These are phyloP conservation scores for Aphelinus certus DNA, from an alignment of 1,140 invertebrate genomes.

Conservation along the genomic window DNA sequence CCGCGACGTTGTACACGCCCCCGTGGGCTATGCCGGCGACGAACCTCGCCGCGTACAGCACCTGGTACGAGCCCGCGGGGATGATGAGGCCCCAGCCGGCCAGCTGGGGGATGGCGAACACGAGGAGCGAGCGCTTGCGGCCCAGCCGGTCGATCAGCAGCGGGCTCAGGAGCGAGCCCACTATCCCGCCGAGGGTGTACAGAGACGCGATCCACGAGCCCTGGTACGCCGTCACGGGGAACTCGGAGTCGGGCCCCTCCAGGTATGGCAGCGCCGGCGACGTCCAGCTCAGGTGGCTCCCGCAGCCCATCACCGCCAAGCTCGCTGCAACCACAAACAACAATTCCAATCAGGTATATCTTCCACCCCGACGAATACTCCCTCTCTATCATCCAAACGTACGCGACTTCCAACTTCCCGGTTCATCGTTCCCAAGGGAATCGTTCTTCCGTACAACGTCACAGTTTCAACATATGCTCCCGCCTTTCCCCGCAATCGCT, in stretches of 20 bases:
- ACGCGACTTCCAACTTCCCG: too few species aligned
- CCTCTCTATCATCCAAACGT: too few species aligned
- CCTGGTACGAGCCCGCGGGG: conserved; percentile 43
- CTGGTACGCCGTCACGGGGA: conserved; percentile 48
- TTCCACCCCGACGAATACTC: too few species aligned
- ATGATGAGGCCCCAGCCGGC: conserved; percentile 56
- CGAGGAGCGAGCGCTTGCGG: conserved; percentile 51
- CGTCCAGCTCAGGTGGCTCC: conserved; percentile 55
- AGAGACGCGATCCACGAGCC: conserved; percentile 57
- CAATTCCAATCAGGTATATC: too few species aligned
- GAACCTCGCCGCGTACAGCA: conserved; percentile 54
- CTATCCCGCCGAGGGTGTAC: conserved; percentile 51
- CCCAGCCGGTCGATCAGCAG: conserved; percentile 55
- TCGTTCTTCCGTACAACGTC: too few species aligned
- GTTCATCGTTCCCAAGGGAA: too few species aligned
- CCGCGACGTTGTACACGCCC: conserved; percentile 63
- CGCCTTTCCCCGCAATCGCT: too few species aligned
- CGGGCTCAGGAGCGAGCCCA: conserved; percentile 50
- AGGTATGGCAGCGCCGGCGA: conserved; percentile 56
- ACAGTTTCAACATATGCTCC: too few species aligned
- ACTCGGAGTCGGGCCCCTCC: conserved; percentile 38
- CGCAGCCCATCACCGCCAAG: conserved; percentile 54
- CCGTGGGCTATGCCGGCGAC: conserved; percentile 65
- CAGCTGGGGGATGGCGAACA: conserved; percentile 52
- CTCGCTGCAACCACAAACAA: conserved; percentile 47